Base-by-base conservation (phyloP, 2,888 invertebrate genomes). In the Stramonita haemastoma region DNA sequence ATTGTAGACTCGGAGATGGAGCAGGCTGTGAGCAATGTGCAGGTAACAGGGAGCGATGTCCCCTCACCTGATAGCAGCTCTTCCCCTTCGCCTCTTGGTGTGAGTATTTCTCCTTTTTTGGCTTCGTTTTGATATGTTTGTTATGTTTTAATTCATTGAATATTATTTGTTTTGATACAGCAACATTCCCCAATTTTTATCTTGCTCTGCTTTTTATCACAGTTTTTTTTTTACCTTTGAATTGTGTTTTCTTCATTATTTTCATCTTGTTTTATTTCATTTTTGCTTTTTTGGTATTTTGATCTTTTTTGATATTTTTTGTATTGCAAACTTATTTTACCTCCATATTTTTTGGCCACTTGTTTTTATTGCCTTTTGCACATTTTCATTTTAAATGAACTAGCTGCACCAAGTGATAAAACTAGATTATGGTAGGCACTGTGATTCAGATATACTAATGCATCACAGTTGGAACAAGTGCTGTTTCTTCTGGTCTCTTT, bases 1-100 rank as follows among this genome's bases (percentile, higher is more conserved):
- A 96, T 98, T 34, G 97, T 99, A 81, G 98, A 98, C 96, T 97
- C 98, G 19, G 92, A 92, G 86, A 83, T 83, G 87, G 90, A 90
- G 32, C 89, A 91, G 60, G 91, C 90, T 29, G 85, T 79, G 26
- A 89, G 90, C 66, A 77, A 87, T 60, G 89, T 90, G 46, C 91
- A 92, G 91, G 85, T 87, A 89, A 60, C 56, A 19, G 70, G 85
- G 57, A 85, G 73, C 34, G 86, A 81, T 13, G 36, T 34, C 22
- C 60, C 73, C 60, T 36, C 66, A 29, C 84, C 89, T 70, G 89
- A 86, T 57, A 87, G 87, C 79, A 86, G 87, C 56, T 88, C 90
- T 15, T 36, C 90, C 8, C 56, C 90, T 13, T 88, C 88, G 66
- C 90, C 90, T 46, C 57, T 88, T 66, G 86, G 66, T 84, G 90